A percentile compares a stretch with the other conserved stretches of the same genome.
phyloP scores from a whole-genome alignment of 92 coral and sea anemone genomes.

The Parazoanthus swiftii region DNA sequence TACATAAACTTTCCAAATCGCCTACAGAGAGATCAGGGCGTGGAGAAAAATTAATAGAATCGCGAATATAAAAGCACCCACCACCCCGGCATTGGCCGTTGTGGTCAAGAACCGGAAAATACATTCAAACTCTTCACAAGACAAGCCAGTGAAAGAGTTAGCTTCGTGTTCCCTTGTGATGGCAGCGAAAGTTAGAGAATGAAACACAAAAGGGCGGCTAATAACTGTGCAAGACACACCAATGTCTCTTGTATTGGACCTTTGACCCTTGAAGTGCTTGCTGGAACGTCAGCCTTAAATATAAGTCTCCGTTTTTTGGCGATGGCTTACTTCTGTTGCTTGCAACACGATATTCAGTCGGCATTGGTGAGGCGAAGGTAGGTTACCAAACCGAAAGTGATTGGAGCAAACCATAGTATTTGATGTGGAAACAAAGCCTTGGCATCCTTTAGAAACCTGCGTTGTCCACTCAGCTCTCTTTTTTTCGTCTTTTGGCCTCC shows the following conservation, averaged over 20 bases:
- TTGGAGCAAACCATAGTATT: conserved; percentile 44
- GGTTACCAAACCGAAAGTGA: conserved; percentile 52
- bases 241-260: background rate
- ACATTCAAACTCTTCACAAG: background rate
- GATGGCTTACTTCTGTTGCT: conserved; percentile 14
- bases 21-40: too few relatives aligned
- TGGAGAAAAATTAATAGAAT: too few relatives aligned
- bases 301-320: conserved; percentile 28
- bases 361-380: conserved; percentile 36
- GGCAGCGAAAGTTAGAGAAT: conserved; percentile 9
- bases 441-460: conserved; percentile 41
- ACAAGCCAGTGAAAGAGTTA: background rate
- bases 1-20: too few relatives aligned
- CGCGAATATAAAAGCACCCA: too few relatives aligned
- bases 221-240: too few relatives aligned
- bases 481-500: conserved; percentile 27
- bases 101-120: background rate
- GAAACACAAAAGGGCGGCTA: conserved; percentile 8
- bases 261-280: background rate
- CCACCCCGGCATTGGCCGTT: too few relatives aligned
- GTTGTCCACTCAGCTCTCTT: conserved; percentile 33
- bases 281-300: background rate
- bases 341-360: conserved; percentile 30
- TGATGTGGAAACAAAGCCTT: conserved; percentile 32
- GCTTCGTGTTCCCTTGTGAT: background rate